A percentile compares a stretch with the other conserved stretches of the same genome.
Conservation (phyloP, 1,140 invertebrate species). For the Drosophila subpulchrella region DNA sequence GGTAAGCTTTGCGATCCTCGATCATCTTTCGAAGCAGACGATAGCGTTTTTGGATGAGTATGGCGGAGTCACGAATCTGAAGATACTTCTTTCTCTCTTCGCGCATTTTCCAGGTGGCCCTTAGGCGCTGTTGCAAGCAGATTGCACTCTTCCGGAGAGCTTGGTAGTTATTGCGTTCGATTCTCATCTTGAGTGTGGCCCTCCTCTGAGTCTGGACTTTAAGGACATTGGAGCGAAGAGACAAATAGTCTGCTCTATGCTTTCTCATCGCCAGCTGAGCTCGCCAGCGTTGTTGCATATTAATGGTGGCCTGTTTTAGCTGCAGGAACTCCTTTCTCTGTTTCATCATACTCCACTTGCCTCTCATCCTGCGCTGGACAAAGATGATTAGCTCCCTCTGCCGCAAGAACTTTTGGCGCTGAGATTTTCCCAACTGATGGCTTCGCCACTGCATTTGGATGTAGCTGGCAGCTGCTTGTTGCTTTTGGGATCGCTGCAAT, state of each 20-base stretch:
- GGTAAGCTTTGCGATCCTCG: conserved; percentile 52
- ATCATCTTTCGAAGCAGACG: conserved; percentile 49
- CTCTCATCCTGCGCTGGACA: conserved; percentile 70
- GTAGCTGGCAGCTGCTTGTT: conserved; percentile 57
- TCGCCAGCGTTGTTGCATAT: conserved; percentile 85
- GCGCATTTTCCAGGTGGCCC: conserved; percentile 35
- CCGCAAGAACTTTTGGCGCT: conserved; percentile 31
- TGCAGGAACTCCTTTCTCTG: conserved; percentile 36
- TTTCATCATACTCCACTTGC: conserved; percentile 52
- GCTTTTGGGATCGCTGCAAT: conserved; percentile 53
- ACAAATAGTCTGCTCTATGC: conserved; percentile 52
- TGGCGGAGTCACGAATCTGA: conserved; percentile 4
- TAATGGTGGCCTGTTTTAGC: conserved; percentile 72
- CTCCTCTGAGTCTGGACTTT: conserved; percentile 84
- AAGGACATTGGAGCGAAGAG: conserved; percentile 1
- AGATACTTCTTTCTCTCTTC: conserved; percentile 9
- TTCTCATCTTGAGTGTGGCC: conserved; percentile 70
- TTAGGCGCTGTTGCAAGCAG: conserved; percentile 18
- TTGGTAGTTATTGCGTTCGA: conserved; percentile 37
- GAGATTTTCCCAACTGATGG: conserved; percentile 13
- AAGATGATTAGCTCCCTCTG: conserved; percentile 40
- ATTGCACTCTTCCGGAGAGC: conserved; percentile 1
- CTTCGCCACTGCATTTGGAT: conserved; percentile 68
- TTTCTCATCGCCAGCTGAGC: conserved; percentile 63
- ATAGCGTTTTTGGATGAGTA: conserved; percentile 76